phyloP scores from a whole-genome alignment of 2,113 vertebrate species.

The Acrocephalus arundinaceus region DNA sequence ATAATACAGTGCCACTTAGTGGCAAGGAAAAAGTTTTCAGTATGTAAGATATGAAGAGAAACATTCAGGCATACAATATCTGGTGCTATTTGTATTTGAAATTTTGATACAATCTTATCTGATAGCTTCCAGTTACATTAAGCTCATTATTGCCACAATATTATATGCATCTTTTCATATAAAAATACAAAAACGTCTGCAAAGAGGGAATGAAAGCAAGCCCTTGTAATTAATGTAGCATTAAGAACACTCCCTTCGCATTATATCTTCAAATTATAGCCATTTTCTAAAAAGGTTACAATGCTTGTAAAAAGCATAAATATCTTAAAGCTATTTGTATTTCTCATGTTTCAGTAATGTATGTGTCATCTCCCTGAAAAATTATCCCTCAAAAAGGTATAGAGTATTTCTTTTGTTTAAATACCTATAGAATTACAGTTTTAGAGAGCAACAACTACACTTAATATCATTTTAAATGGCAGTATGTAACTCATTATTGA shows the following conservation, averaged over 20 bases:
- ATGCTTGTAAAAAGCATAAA: slow-evolving; percentile 35
- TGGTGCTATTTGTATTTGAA: slow-evolving; percentile 62
- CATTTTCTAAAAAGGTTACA: slow-evolving; percentile 72
- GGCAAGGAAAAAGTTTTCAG: slow-evolving; percentile 54
- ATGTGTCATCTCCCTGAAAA: slow-evolving; percentile 38
- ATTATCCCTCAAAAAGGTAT: slow-evolving; percentile 12
- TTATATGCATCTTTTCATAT: slow-evolving; percentile 67
- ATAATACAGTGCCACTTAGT: slow-evolving; percentile 72
- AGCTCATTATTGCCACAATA: slow-evolving; percentile 72
- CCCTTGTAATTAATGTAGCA: slow-evolving; percentile 67
- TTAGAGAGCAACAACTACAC: not conserved
- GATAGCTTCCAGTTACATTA: slow-evolving; percentile 74
- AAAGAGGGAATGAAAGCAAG: slow-evolving; percentile 54
- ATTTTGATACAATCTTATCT: slow-evolving; percentile 66
- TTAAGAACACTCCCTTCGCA: slow-evolving; percentile 65
- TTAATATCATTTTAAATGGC: slow-evolving; percentile 1
- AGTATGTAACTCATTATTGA: not conserved
- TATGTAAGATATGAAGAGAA: not conserved
- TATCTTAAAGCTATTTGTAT: slow-evolving; percentile 56
- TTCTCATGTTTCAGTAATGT: slow-evolving; percentile 25
- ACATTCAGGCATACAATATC: slow-evolving; percentile 4
- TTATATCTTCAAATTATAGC: slow-evolving; percentile 58
- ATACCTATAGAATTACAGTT: slow-evolving; percentile 6
- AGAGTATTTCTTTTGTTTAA: slow-evolving; percentile 29
- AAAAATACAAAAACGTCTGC: slow-evolving; percentile 67